A percentile compares a stretch with the other conserved stretches of the same genome.
Evolutionary conservation across 2,113 vertebrate genomes (phyloP).

Genomic region (Indicator indicator): DNA sequence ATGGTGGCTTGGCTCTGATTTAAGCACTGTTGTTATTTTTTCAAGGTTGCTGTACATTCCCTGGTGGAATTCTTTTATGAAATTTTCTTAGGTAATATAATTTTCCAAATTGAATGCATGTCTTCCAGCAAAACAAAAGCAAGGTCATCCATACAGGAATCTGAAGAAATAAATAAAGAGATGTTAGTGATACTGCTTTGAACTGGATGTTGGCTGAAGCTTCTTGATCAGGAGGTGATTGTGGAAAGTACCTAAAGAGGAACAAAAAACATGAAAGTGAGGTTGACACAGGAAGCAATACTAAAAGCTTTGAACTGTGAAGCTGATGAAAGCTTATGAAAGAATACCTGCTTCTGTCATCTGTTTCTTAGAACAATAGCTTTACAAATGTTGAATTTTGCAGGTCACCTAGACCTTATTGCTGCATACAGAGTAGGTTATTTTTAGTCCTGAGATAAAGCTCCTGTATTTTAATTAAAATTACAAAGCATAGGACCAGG

Average conservation of each 20-base stretch:
- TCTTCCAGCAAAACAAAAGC: background rate
- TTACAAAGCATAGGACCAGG: background rate
- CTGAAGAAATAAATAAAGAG: background rate
- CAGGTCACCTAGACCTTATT: slow-evolving; percentile 30
- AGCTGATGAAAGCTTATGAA: background rate
- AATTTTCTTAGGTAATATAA: background rate
- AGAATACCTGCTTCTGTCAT: background rate
- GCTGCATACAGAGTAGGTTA: background rate
- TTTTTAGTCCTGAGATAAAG: background rate
- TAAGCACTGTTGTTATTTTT: background rate
- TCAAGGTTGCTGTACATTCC: background rate
- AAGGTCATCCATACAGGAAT: background rate
- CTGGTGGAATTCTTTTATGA: background rate
- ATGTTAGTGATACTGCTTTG: background rate
- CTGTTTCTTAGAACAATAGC: background rate
- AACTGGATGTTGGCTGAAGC: background rate
- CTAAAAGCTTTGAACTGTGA: slow-evolving; percentile 24
- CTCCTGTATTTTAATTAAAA: background rate
- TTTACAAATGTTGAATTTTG: background rate
- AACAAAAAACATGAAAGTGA: background rate
- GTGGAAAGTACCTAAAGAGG: background rate
- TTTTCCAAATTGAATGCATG: background rate
- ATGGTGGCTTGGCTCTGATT: background rate
- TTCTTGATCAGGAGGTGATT: background rate
- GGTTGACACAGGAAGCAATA: background rate